Base-by-base conservation (phyloP, 2,888 invertebrate species). In the Bursaphelenchus okinawaensis region DNA sequence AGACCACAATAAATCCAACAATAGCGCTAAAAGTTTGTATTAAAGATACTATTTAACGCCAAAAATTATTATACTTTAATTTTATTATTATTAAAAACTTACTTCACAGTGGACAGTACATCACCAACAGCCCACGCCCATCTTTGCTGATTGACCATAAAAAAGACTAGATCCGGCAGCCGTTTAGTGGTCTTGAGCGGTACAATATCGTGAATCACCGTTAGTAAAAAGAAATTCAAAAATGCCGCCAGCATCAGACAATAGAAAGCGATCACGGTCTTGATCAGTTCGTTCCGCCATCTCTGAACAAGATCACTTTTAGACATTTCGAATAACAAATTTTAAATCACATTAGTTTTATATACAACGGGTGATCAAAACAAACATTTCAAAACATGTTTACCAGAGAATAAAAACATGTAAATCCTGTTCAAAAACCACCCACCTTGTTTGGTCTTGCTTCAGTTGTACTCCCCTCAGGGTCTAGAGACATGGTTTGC, bases 101-200 rank as follows among this genome's bases (percentile, higher is more conserved):
- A 79, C 79, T 76, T 81, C 7, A 80, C 65, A 7, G 79, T 79
- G 7, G 78, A 79, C 7, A 81, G 66, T 1, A 81, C 79, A 66
- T 81, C 81, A 23, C 81, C 80, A 9, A 81, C 78, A 23, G 75
- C 70, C 82, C 82, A 82, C 7, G 82, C 82, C 82, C 82, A 82
- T 56, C 75, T 50, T 62, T 82, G 80, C 65, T 82, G 80, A 3
- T 76, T 76, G 19, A 82, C 75, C 29, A 81, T 60, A 68, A 76
- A 75, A 62, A 78, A 82, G 7, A 79, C 77, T 54, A 82, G 69
- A 67, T 81, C 81, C 8, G 77, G 76, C 19, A 80, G 66, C 19
- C 55, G 70, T 7, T 71, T 65, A 8, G 70, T 50, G 23, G 20
- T 29, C 16, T 68, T 62, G n/a, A 71, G 55, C 1, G 79, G 79